Evolutionary conservation across 2,113 vertebrate genomes (phyloP).

Genomic region (cat (Felis catus)): F.catus_Fca126_mat1.0 CM031428.1:17928001-17928500

Average conservation of each 20-base stretch:
- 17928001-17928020: not conserved
- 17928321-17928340: not conserved
- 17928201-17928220: not conserved
- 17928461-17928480: not conserved
- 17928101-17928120: not conserved
- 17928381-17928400: not conserved
- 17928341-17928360: not conserved
- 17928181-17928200: not conserved
- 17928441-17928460: not conserved
- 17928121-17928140: slow-evolving; percentile 3
- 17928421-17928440: not conserved
- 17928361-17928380: not conserved
- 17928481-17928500: not conserved
- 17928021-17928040: not conserved
- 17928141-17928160: not conserved
- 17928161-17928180: not conserved
- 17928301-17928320: not conserved
- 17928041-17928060: not conserved
- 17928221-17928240: not conserved
- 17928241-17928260: not conserved
- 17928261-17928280: not conserved
- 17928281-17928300: not conserved
- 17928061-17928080: not conserved
- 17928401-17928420: not conserved
- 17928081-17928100: not conserved